Percentiles rank a stretch among this genome's conserved stretches.
Conservation (phyloP, 2,797 vertebrate species). For the Ibycter americanus region DNA sequence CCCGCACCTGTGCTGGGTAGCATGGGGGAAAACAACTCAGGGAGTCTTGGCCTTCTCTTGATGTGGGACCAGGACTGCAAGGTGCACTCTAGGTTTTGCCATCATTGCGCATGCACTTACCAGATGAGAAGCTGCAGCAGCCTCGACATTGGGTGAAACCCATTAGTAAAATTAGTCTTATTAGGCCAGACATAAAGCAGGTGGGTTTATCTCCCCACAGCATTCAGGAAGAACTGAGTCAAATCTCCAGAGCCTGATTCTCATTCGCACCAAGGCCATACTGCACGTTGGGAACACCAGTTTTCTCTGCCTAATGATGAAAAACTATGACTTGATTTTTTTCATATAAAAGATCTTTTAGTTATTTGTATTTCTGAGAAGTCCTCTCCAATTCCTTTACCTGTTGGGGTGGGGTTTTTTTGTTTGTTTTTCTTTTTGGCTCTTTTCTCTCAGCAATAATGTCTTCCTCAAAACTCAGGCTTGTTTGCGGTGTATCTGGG, state of each 20-base stretch:
- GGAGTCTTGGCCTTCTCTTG: background rate
- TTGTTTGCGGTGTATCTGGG: accelerated
- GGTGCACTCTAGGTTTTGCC: background rate
- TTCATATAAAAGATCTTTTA: background rate
- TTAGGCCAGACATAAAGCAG: background rate
- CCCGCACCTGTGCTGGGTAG: background rate
- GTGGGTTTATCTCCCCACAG: background rate
- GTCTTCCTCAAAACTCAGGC: background rate
- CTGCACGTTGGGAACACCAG: background rate
- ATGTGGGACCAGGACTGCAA: background rate
- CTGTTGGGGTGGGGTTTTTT: no score
- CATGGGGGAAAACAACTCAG: background rate
- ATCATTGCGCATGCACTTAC: accelerated
- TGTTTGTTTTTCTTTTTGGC: background rate
- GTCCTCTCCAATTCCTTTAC: background rate
- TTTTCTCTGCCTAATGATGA: background rate
- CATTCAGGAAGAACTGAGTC: background rate
- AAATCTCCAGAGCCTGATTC: background rate
- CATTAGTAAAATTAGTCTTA: background rate
- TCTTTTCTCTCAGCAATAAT: background rate
- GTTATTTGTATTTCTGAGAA: background rate
- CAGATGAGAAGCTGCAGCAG: background rate
- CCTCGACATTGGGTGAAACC: background rate
- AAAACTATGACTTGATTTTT: background rate
- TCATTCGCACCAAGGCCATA: background rate